Base-by-base conservation (phyloP, 2,797 vertebrate genomes). In the Calcarius lapponicus region DNA sequence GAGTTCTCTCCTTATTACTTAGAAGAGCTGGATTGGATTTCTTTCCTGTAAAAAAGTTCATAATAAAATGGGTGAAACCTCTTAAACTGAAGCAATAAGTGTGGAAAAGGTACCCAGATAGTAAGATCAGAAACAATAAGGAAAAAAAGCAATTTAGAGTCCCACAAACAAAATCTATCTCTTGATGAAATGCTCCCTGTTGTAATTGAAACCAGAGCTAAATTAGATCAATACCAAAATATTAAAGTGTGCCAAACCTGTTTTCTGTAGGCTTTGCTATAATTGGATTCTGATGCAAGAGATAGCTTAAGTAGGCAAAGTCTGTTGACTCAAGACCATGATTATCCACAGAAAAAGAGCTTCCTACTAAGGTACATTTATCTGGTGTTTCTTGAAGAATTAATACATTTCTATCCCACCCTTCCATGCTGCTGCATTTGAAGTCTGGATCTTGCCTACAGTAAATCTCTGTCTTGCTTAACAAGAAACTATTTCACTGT, bases 191-290 rank as follows among this genome's bases (percentile, higher is more conserved):
- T 88, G 78, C 74, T 81, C 62, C 50, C 90, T 0, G 0, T 95
- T 96, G 86, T 95, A 96, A 95, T 92, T 85, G 93, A 86, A 97
- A 93, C 95, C 92, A 97, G 90, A 97, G 93, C 75, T 97, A 96
- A 97, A 97, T 96, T 96, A 95, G 95, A 95, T 96, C 87, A 97
- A 96, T 95, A 93, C 88, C 86, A 96, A 96, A 97, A 96, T 51
- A 81, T 96, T 96, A 86, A 93, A 92, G 88, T 96, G 43, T 92
- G 88, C 86, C 87, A 97, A 94, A 88, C 90, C 80, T 96, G 92
- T 91, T 96, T 97, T 97, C 93, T 97, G 92, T 82, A 93, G 87
- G 83, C 92, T 93, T 96, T 95, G 81, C 92, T 84, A 60, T 87
- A 95, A 96, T 89, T 92, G 95, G 88, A 96, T 91, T 93, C n/a